Percentiles rank a stretch among this genome's conserved stretches.
Conservation (phyloP, 2,797 vertebrate genomes). For the Knipowitschia caucasica region DNA sequence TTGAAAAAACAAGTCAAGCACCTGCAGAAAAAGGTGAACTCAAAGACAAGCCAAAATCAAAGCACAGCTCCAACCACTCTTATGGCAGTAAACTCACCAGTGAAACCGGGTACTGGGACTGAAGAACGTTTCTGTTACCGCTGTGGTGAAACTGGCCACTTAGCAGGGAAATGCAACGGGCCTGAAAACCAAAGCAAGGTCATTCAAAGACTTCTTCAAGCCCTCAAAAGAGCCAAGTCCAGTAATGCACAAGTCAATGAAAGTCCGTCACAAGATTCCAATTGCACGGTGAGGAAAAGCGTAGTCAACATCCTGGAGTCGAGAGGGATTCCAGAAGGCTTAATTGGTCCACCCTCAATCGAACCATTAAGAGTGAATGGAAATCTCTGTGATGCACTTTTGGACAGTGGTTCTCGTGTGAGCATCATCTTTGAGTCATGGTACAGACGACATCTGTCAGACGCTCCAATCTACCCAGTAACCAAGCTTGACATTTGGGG, state of each 20-base stretch:
- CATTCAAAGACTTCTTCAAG: not conserved
- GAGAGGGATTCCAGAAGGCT: conserved; percentile 8
- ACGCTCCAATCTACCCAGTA: not conserved
- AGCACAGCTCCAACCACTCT: too few relatives aligned
- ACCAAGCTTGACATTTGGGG: not conserved
- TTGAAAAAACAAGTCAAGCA: too few relatives aligned
- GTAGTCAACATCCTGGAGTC: not conserved
- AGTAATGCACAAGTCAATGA: not conserved
- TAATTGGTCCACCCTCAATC: conserved; percentile 8
- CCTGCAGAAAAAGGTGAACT: too few relatives aligned
- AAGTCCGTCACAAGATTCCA: accelerated
- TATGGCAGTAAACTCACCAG: too few relatives aligned
- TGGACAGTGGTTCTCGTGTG: conserved; percentile 12
- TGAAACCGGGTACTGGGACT: too few relatives aligned
- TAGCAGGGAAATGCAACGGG: too few relatives aligned
- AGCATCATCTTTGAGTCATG: conserved; percentile 4
- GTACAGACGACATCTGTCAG: not conserved
- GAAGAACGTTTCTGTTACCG: too few relatives aligned
- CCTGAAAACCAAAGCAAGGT: too few relatives aligned
- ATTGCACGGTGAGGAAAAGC: not conserved
- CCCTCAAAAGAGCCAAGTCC: not conserved
- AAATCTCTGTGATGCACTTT: conserved; percentile 16
- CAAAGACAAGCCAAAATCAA: too few relatives aligned
- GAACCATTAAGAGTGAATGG: conserved; percentile 26
- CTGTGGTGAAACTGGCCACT: too few relatives aligned